phyloP scores from a whole-genome alignment of 1,140 invertebrate genomes.

The Belonocnema kinseyi region DNA sequence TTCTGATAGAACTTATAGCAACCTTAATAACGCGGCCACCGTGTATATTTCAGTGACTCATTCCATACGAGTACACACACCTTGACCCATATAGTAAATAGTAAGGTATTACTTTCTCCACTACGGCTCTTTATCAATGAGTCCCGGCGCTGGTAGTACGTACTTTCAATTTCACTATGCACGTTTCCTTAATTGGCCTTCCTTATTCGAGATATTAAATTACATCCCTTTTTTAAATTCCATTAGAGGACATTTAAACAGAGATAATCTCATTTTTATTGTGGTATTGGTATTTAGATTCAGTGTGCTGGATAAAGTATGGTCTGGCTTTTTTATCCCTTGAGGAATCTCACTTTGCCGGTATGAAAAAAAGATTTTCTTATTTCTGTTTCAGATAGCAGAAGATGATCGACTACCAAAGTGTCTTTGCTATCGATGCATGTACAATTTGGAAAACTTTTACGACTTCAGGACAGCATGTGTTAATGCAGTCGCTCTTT shows the following conservation, averaged over 20 bases:
- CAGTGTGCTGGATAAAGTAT: neutral
- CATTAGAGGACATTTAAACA: too few species aligned
- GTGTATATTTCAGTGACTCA: conserved; percentile 37
- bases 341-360: neutral
- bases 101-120: conserved; percentile 55
- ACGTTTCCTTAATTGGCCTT: neutral
- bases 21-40: conserved; percentile 27
- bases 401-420: conserved; percentile 75
- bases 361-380: neutral
- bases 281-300: neutral
- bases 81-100: conserved; percentile 63
- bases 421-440: conserved; percentile 75
- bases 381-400: conserved; percentile 67
- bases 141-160: conserved; percentile 42
- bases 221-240: too few species aligned
- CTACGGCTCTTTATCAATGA: conserved; percentile 57
- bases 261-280: neutral
- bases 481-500: conserved; percentile 71
- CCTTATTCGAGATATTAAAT: neutral
- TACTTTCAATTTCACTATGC: conserved; percentile 55
- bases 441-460: conserved; percentile 77
- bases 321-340: neutral
- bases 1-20: neutral
- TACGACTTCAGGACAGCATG: conserved; percentile 76
- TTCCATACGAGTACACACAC: conserved; percentile 44